phyloP scores from a whole-genome alignment of 2,888 invertebrate species.

The Pristionchus arcanus region DNA sequence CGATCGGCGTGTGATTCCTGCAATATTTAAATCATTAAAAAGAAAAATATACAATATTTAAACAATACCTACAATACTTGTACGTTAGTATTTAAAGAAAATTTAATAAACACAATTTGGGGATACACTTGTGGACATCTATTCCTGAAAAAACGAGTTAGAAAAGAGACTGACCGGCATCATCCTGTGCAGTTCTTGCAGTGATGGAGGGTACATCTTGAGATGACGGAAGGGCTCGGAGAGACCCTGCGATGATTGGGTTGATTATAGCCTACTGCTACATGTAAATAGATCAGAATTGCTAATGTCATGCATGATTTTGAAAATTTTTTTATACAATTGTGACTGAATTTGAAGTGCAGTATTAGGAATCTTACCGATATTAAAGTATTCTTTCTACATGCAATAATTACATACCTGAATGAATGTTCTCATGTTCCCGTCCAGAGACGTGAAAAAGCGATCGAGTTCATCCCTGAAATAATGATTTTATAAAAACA shows the following conservation, averaged over 20 bases:
- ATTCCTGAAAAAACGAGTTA: neutral
- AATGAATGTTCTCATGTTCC: conserved; percentile 86
- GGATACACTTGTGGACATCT: neutral
- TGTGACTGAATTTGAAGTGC: too few species aligned
- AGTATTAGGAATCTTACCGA: neutral
- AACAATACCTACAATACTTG: neutral
- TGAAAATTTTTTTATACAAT: too few species aligned
- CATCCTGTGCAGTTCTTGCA: conserved; percentile 95
- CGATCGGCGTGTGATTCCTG: conserved; percentile 93
- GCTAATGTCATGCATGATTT: neutral
- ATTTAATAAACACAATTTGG: neutral
- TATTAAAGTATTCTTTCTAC: neutral
- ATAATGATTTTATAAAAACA: neutral
- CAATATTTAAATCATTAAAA: neutral
- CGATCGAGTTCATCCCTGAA: conserved; percentile 59
- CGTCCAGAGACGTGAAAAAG: conserved; percentile 92
- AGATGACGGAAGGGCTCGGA: conserved; percentile 95
- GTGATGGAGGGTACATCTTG: conserved; percentile 90
- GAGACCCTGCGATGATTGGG: conserved; percentile 85
- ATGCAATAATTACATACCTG: neutral
- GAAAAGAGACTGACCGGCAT: conserved; percentile 84
- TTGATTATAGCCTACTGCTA: neutral
- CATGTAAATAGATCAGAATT: neutral
- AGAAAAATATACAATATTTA: neutral
- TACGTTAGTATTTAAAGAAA: neutral